phyloP scores from a whole-genome alignment of 2,113 vertebrate genomes.

The Megaleporinus macrocephalus region DNA sequence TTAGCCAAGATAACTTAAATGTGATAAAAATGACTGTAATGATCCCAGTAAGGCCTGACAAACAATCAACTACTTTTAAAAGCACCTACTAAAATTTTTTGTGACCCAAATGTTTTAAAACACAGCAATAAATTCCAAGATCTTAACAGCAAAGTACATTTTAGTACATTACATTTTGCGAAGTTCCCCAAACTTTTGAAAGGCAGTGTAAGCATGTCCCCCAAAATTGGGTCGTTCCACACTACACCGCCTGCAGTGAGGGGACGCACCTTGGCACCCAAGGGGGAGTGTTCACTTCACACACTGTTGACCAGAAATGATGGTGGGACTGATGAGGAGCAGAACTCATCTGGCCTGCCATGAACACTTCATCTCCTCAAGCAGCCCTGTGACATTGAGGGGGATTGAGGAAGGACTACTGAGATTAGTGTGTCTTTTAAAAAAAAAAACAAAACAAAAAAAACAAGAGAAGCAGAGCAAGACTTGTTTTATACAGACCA shows the following conservation, averaged over 20 bases:
- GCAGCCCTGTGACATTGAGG: slow-evolving; percentile 42
- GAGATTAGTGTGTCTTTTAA: slow-evolving; percentile 44
- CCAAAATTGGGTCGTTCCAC: not conserved
- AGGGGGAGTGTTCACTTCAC: slow-evolving; percentile 50
- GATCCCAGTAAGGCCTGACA: no score
- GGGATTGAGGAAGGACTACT: slow-evolving; percentile 45
- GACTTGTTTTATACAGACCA: slow-evolving; percentile 23
- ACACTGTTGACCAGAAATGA: slow-evolving; percentile 51
- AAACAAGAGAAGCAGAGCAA: slow-evolving; percentile 10
- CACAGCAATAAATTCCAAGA: no score
- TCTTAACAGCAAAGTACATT: no score
- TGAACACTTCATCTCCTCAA: slow-evolving; percentile 48
- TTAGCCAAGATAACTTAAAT: no score
- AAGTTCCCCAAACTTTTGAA: not conserved
- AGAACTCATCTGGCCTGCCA: slow-evolving; percentile 48
- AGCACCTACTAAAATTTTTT: no score
- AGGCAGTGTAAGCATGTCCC: not conserved
- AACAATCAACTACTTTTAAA: no score
- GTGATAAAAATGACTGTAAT: no score
- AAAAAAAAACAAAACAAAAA: slow-evolving; percentile 23
- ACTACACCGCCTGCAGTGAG: slow-evolving; percentile 21
- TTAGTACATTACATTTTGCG: not conserved
- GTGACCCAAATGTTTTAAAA: no score
- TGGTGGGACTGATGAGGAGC: slow-evolving; percentile 46
- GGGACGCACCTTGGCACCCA: slow-evolving; percentile 28